Percentiles rank a stretch among this genome's conserved stretches.
phyloP scores from a whole-genome alignment of 2,888 invertebrate genomes.

The Drosophila peninsularis region DNA sequence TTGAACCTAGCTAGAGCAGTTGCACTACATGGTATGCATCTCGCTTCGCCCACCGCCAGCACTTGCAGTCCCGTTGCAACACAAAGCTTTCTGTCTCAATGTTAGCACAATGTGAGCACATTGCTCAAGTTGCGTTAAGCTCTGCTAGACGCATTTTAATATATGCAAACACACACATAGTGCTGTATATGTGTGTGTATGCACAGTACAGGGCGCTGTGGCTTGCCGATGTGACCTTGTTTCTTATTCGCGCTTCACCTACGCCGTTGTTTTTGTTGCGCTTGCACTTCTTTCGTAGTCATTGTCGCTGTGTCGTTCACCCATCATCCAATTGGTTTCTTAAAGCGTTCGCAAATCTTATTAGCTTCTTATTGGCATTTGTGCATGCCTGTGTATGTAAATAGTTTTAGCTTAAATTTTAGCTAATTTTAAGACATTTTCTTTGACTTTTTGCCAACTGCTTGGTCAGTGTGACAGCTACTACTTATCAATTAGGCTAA shows the following conservation, averaged over 20 bases:
- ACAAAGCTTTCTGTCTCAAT: slow-evolving; percentile 63
- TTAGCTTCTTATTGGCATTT: background rate
- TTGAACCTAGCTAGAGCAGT: slow-evolving; percentile 38
- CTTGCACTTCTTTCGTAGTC: slow-evolving; percentile 7
- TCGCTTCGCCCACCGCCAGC: slow-evolving; percentile 16
- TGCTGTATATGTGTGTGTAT: background rate
- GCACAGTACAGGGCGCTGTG: slow-evolving; percentile 34
- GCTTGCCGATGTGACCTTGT: slow-evolving; percentile 70
- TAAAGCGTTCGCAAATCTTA: slow-evolving; percentile 12
- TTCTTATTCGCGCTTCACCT: slow-evolving; percentile 48
- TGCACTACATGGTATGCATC: slow-evolving; percentile 3
- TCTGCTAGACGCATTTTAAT: slow-evolving; percentile 42
- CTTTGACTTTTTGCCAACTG: slow-evolving; percentile 50
- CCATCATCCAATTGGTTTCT: slow-evolving; percentile 27
- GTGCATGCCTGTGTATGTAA: background rate
- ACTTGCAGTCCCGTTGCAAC: slow-evolving; percentile 25
- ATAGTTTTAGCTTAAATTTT: slow-evolving; percentile 5
- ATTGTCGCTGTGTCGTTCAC: slow-evolving; percentile 39
- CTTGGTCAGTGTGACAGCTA: slow-evolving; percentile 17
- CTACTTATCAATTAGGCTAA: slow-evolving; percentile 15
- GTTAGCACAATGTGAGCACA: slow-evolving; percentile 58
- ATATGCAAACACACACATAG: background rate
- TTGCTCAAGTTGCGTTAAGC: slow-evolving; percentile 62
- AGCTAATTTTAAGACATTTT: slow-evolving; percentile 14
- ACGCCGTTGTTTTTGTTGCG: slow-evolving; percentile 24